These are phyloP conservation scores for Mesembrinibis cayennensis DNA, from an alignment of 2,113 vertebrate genomes.

Conservation along the genomic window DNA sequence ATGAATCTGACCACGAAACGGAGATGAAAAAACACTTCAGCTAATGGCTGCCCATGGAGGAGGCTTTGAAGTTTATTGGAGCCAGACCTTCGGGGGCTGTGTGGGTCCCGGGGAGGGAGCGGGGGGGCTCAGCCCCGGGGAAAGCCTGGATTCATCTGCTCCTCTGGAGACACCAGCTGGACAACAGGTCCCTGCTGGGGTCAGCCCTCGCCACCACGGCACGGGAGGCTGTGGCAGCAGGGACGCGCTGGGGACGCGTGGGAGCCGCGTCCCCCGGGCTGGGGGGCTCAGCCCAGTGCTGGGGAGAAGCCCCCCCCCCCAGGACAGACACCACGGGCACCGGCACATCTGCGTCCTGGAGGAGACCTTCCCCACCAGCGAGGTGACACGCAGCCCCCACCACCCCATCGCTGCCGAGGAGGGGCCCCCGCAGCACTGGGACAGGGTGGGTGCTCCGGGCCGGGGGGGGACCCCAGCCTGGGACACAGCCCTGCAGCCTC, in stretches of 20 bases:
- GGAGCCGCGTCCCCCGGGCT: no score
- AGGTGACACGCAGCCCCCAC: background rate
- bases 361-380: background rate
- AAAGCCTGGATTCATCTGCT: background rate
- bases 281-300: background rate
- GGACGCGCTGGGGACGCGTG: background rate
- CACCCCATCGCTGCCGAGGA: background rate
- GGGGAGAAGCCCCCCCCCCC: background rate
- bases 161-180: background rate
- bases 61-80: slow-evolving; percentile 36
- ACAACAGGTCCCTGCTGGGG: background rate
- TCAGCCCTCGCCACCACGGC: background rate
- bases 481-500: background rate
- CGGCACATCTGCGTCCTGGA: background rate
- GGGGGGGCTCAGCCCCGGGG: background rate
- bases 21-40: background rate
- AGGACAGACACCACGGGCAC: background rate
- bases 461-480: background rate
- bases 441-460: background rate
- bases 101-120: background rate
- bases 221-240: background rate
- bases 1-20: background rate
- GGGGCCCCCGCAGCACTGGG: background rate
- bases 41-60: background rate
- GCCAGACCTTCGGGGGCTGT: background rate